Evolutionary conservation across 2,797 vertebrate species (phyloP).

Genomic region (Siniperca undulata): DNA sequence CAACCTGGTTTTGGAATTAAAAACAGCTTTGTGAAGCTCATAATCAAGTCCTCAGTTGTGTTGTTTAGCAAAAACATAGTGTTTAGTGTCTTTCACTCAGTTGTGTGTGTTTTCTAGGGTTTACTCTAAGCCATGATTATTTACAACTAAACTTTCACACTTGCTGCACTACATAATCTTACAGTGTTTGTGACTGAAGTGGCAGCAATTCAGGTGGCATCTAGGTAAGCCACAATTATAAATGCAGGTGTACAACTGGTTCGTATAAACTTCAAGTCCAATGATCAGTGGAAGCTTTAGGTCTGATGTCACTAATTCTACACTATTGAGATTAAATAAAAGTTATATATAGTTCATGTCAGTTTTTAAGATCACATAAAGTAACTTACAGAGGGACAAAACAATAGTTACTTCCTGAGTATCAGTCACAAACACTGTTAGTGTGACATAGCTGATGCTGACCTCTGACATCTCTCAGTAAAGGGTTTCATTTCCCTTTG

Average conservation of each 20-base stretch:
- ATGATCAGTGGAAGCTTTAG: background rate
- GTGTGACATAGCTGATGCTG: background rate
- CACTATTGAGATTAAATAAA: background rate
- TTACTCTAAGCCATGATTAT: background rate
- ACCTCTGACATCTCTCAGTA: conserved; percentile 10
- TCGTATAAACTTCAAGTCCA: background rate
- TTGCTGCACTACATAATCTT: background rate
- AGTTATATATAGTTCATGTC: background rate
- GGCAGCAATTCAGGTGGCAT: no score
- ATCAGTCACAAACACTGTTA: background rate
- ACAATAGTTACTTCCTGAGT: background rate
- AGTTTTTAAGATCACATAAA: background rate
- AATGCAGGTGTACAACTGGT: background rate
- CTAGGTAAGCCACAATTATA: background rate
- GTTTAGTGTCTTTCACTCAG: no score
- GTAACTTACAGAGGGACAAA: background rate
- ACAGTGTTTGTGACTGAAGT: background rate
- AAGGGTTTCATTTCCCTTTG: background rate
- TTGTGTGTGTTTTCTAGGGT: no score
- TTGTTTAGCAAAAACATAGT: no score
- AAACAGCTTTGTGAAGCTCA: background rate
- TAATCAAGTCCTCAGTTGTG: no score
- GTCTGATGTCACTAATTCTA: background rate
- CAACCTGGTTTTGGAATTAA: background rate
- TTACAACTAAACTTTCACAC: background rate